phyloP scores from a whole-genome alignment of 2,888 invertebrate genomes.

The Amphipyra tragopoginis region DNA sequence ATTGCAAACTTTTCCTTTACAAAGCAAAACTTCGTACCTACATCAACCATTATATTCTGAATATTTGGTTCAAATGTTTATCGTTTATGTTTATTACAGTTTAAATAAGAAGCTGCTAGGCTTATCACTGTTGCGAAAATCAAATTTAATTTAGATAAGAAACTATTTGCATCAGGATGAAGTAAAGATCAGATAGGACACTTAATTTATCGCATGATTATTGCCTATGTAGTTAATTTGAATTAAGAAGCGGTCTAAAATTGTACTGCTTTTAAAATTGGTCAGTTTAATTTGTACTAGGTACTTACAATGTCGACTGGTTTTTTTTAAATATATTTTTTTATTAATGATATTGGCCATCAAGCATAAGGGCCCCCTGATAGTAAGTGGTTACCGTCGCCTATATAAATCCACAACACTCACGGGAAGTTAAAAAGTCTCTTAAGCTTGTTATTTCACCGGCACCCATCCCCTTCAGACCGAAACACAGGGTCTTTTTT shows the following conservation, averaged over 20 bases:
- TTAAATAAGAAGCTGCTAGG: constrained; percentile 23
- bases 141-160: constrained; percentile 49
- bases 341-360: too few species aligned
- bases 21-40: neutral
- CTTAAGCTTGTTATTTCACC: too few species aligned
- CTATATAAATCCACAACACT: too few species aligned
- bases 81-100: constrained; percentile 7
- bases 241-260: neutral
- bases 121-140: constrained; percentile 12
- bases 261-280: neutral
- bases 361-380: too few species aligned
- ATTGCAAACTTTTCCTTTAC: neutral
- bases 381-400: too few species aligned
- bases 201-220: neutral
- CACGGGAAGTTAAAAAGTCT: too few species aligned
- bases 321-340: too few species aligned
- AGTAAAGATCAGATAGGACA: constrained; percentile 16
- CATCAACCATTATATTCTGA: neutral
- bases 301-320: too few species aligned
- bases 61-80: constrained; percentile 13
- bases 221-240: neutral
- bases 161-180: neutral
- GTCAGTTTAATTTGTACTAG: too few species aligned
- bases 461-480: too few species aligned
- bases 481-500: too few species aligned